phyloP scores from a whole-genome alignment of 2,888 invertebrate species.

The Erannis defoliaria region DNA sequence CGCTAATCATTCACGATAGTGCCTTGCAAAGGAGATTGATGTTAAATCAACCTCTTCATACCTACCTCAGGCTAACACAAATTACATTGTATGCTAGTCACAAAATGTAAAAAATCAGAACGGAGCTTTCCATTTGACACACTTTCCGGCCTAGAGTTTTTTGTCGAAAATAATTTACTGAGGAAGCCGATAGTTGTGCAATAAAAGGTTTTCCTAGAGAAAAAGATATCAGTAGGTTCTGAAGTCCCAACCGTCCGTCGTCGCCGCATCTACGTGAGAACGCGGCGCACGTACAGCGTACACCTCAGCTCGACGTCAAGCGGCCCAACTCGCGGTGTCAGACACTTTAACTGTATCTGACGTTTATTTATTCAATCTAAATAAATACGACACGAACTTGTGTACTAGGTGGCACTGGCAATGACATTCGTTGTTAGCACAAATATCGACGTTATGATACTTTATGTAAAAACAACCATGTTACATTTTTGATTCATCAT shows the following conservation, averaged over 20 bases:
- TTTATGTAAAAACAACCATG: constrained; percentile 11
- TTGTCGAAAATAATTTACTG: constrained; percentile 21
- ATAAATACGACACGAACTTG: constrained; percentile 37
- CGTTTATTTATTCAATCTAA: constrained; percentile 46
- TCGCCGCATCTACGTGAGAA: constrained; percentile 42
- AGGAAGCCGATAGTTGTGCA: constrained; percentile 26
- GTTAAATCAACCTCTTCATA: constrained; percentile 56
- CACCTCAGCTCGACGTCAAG: constrained; percentile 26
- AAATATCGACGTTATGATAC: constrained; percentile 9
- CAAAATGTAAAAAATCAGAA: constrained; percentile 13
- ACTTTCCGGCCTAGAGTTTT: constrained; percentile 19
- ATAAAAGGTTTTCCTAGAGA: constrained; percentile 34
- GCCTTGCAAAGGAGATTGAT: constrained; percentile 71
- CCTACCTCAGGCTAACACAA: background rate
- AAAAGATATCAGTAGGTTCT: constrained; percentile 30
- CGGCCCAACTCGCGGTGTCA: constrained; percentile 34
- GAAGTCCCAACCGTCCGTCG: constrained; percentile 22
- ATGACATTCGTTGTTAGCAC: constrained; percentile 24
- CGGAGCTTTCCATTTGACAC: constrained; percentile 30
- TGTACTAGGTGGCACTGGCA: constrained; percentile 18
- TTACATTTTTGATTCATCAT: constrained; percentile 28
- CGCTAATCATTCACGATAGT: constrained; percentile 77
- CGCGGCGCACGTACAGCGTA: constrained; percentile 43
- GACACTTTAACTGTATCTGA: constrained; percentile 48
- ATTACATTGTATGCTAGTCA: background rate